Percentiles rank a stretch among this genome's conserved stretches.
These are phyloP conservation scores for Patella ulyssiponensis DNA, from an alignment of 2,888 invertebrate genomes.

Conservation along the genomic window DNA sequence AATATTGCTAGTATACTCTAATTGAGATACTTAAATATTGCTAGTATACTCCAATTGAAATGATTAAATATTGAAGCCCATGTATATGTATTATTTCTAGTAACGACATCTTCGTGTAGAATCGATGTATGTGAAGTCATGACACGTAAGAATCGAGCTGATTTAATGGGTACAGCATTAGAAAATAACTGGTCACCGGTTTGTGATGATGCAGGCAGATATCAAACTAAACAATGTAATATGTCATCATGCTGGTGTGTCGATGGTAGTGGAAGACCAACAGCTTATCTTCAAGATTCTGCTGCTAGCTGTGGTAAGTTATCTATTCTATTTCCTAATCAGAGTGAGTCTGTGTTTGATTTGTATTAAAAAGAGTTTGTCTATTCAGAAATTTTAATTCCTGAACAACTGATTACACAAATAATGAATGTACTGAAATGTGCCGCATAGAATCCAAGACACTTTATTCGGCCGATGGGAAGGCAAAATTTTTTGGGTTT, in stretches of 20 bases:
- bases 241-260: conserved; percentile 22
- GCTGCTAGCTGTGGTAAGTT: conserved; percentile 12
- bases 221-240: conserved; percentile 19
- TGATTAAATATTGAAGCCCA: too few species aligned
- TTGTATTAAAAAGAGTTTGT: too few species aligned
- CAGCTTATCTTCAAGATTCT: neutral
- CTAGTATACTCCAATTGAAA: too few species aligned
- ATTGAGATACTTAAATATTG: too few species aligned
- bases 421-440: too few species aligned
- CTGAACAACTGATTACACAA: too few species aligned
- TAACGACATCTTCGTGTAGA: conserved; percentile 22
- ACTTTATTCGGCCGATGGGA: too few species aligned
- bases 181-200: neutral
- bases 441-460: too few species aligned
- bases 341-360: too few species aligned
- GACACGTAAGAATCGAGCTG: conserved; percentile 11
- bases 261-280: conserved; percentile 21
- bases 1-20: too few species aligned
- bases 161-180: neutral
- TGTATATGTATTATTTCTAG: neutral
- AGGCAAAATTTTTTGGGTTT: too few species aligned
- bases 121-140: conserved; percentile 11
- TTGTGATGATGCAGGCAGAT: conserved; percentile 19
- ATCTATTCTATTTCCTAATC: neutral
- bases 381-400: too few species aligned